Conservation (phyloP, 1,140 invertebrate species). For the Micrasema longulum region DNA sequence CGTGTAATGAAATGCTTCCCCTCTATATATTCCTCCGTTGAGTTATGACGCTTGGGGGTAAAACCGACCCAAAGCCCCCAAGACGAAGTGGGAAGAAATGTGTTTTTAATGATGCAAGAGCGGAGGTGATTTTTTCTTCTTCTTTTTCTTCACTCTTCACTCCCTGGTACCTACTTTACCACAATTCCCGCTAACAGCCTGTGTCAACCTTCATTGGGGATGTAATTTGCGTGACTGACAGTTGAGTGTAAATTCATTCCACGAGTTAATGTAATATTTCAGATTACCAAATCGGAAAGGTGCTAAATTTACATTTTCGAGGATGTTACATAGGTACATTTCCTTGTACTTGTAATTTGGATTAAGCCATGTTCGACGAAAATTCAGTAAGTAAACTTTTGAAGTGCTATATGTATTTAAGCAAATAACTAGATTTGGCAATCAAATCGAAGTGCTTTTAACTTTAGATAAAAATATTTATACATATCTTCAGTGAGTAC, state of each 20-base stretch:
- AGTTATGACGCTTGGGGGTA: slow-evolving; percentile 49
- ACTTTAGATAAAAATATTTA: too few relatives aligned
- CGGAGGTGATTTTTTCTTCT: slow-evolving; percentile 40
- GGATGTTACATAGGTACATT: too few relatives aligned
- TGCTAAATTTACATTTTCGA: too few relatives aligned
- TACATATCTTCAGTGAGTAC: too few relatives aligned
- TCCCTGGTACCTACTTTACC: slow-evolving; percentile 3
- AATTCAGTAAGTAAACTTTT: too few relatives aligned
- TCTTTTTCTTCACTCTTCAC: slow-evolving; percentile 7
- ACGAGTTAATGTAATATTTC: slow-evolving; percentile 7
- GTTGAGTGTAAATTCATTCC: slow-evolving; percentile 19
- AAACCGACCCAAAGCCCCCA: slow-evolving; percentile 12
- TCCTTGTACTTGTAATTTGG: too few relatives aligned
- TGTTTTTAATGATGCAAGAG: slow-evolving; percentile 54
- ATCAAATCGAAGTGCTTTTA: too few relatives aligned
- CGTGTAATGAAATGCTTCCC: slow-evolving; percentile 54
- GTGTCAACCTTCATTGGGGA: slow-evolving; percentile 44
- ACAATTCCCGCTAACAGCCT: slow-evolving; percentile 32
- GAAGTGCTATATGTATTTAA: too few relatives aligned
- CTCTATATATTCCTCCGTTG: slow-evolving; percentile 43
- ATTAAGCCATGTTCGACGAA: too few relatives aligned
- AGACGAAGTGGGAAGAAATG: slow-evolving; percentile 44
- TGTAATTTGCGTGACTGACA: slow-evolving; percentile 36
- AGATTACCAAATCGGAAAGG: too few relatives aligned
- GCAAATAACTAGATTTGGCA: too few relatives aligned